Evolutionary conservation across 2,113 vertebrate species (phyloP).

Genomic region (Larimichthys crocea): DNA sequence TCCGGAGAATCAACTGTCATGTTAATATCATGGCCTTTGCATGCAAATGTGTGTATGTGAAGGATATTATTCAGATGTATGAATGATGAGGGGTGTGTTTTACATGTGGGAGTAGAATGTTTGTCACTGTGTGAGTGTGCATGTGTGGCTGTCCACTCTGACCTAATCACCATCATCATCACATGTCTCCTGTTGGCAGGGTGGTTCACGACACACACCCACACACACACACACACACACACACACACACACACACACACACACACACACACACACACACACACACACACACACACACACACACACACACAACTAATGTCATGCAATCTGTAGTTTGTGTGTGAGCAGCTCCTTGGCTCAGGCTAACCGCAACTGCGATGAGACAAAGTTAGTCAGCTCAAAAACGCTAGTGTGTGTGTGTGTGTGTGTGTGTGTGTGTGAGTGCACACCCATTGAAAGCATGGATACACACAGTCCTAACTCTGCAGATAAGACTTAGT

Average conservation of each 20-base stretch:
- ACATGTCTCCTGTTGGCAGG: neutral
- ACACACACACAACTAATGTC: conserved; percentile 6
- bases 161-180: conserved; percentile 20
- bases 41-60: neutral
- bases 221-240: neutral
- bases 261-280: neutral
- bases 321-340: conserved; percentile 6
- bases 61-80: conserved; percentile 1
- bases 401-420: neutral
- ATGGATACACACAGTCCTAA: neutral
- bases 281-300: neutral
- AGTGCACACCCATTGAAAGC: neutral
- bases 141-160: conserved; percentile 7
- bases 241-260: neutral
- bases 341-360: neutral
- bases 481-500: neutral
- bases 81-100: neutral
- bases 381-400: conserved; percentile 32
- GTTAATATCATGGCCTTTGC: neutral
- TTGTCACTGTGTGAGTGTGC: neutral
- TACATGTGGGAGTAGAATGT: neutral
- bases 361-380: conserved; percentile 20
- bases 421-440: conserved; percentile 1
- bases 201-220: conserved; percentile 3
- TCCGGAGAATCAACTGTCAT: neutral